A percentile compares a stretch with the other conserved stretches of the same genome.
Conservation (phyloP, 1,140 invertebrate genomes). For the Cherax quadricarinatus region DNA sequence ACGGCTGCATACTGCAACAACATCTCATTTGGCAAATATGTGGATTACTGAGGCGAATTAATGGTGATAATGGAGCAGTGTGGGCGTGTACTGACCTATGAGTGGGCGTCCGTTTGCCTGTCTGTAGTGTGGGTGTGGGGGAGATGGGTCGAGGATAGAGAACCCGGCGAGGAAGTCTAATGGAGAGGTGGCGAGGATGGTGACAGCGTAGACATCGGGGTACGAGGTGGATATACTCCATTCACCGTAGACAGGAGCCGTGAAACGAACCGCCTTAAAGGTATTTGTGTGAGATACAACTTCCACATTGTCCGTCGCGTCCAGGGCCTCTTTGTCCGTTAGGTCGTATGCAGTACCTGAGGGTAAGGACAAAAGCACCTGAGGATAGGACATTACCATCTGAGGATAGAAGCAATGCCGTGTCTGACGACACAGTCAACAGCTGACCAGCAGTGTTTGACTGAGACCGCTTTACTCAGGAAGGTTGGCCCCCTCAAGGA, state of each 20-base stretch:
- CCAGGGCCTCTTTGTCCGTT: constrained; percentile 18
- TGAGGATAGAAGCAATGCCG: too few species aligned
- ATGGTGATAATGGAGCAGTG: too few species aligned
- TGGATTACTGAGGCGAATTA: too few species aligned
- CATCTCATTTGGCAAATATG: too few species aligned
- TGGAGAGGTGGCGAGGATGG: constrained; percentile 37
- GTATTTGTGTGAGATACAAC: constrained; percentile 26
- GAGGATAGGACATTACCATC: background rate
- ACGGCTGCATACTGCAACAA: too few species aligned
- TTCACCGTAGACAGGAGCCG: background rate
- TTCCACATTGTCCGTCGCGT: background rate
- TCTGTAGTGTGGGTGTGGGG: constrained; percentile 57
- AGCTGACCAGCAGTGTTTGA: too few species aligned
- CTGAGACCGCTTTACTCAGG: too few species aligned
- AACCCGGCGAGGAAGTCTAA: constrained; percentile 49
- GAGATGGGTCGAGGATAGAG: constrained; percentile 42
- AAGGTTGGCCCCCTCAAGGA: too few species aligned
- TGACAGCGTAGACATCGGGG: background rate
- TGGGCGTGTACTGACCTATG: constrained; percentile 15
- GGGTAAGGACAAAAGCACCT: too few species aligned
- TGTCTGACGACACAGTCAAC: too few species aligned
- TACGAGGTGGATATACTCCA: constrained; percentile 7
- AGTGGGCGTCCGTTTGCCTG: constrained; percentile 40
- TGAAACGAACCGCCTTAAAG: constrained; percentile 38
- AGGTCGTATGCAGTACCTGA: constrained; percentile 44